Conservation (phyloP, 2,797 vertebrate genomes). For the Nyctalus aviator region DNA sequence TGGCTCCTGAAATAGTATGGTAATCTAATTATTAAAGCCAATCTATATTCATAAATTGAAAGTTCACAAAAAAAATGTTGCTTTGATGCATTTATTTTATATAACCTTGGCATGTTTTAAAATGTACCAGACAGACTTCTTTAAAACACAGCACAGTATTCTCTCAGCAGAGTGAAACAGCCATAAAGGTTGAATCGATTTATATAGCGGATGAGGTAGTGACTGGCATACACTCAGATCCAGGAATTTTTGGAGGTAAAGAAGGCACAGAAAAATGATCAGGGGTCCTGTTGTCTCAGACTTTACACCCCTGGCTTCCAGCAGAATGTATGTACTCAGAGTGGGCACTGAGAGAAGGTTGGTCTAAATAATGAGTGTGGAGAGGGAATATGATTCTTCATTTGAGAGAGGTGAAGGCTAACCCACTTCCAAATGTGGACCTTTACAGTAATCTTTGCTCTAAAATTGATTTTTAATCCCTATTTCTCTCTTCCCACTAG, state of each 20-base stretch:
- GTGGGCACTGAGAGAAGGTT: not conserved
- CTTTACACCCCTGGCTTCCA: not conserved
- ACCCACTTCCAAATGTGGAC: not conserved
- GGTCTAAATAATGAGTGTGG: not conserved
- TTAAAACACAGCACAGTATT: not conserved
- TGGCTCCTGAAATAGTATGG: slow-evolving; percentile 60
- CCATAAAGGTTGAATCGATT: not conserved
- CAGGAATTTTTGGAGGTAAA: not conserved
- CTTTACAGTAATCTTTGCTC: slow-evolving; percentile 37
- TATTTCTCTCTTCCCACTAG: slow-evolving; percentile 30
- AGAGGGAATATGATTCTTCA: not conserved
- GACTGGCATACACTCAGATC: not conserved
- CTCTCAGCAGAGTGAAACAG: not conserved
- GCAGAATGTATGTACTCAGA: not conserved
- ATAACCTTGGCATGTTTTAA: slow-evolving; percentile 59
- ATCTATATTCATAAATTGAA: slow-evolving; percentile 76
- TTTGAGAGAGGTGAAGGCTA: not conserved
- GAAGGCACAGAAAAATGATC: not conserved
- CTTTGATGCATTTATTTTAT: slow-evolving; percentile 63
- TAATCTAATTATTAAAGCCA: slow-evolving; percentile 78
- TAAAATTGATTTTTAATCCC: slow-evolving; percentile 21
- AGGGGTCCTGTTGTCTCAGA: not conserved
- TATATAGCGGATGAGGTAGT: not conserved
- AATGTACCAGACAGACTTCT: not conserved
- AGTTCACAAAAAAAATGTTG: slow-evolving; percentile 60